Evolutionary conservation across 2,888 invertebrate genomes (phyloP).

Genomic region (Synanthedon formicaeformis): DNA sequence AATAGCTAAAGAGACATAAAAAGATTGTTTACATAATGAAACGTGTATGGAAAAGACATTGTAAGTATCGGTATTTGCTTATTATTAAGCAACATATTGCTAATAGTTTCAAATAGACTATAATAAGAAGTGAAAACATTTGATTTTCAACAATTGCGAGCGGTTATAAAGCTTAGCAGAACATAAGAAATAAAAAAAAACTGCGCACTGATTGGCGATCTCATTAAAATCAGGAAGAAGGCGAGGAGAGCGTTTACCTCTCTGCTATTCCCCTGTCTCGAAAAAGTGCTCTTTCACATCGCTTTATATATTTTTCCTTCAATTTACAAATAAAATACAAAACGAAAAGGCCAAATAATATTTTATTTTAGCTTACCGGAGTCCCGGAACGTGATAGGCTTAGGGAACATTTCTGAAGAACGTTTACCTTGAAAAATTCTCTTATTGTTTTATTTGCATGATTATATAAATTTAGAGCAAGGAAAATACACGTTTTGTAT

Average conservation of each 20-base stretch:
- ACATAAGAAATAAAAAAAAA: background rate
- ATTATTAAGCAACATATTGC: no score
- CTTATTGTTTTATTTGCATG: background rate
- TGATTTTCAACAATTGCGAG: background rate
- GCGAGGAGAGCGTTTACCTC: slow-evolving; percentile 31
- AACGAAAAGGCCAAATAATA: background rate
- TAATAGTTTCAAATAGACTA: no score
- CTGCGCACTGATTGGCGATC: slow-evolving; percentile 45
- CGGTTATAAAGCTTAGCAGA: background rate
- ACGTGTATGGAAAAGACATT: no score
- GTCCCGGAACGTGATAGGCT: slow-evolving; percentile 4
- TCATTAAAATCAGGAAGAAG: slow-evolving; percentile 58
- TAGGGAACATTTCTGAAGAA: slow-evolving; percentile 1
- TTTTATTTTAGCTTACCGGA: background rate
- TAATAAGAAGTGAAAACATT: background rate
- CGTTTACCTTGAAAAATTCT: background rate
- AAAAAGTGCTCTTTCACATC: slow-evolving; percentile 4
- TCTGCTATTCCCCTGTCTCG: slow-evolving; percentile 2
- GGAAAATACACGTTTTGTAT: background rate
- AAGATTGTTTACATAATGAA: no score
- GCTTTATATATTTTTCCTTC: background rate
- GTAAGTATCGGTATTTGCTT: no score
- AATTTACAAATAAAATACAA: background rate
- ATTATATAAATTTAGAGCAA: no score
- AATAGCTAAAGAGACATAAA: no score